Conservation (phyloP, 2,888 invertebrate genomes). For the Gandaritis pyraliata region DNA sequence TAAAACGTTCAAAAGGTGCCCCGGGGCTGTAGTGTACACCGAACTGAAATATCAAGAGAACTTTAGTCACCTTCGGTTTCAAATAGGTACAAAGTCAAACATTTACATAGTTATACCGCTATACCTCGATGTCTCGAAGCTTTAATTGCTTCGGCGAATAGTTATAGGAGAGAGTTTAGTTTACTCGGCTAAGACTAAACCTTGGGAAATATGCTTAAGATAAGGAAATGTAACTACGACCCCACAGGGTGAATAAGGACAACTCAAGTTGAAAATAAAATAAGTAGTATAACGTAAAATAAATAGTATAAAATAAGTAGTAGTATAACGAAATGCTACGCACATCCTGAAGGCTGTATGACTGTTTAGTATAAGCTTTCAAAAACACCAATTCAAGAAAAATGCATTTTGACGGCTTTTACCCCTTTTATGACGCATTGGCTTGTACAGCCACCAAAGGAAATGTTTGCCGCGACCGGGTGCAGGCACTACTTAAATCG, state of each 20-base stretch:
- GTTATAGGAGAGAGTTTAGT: constrained; percentile 32
- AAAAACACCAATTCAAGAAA: no score
- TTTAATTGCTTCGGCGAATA: constrained; percentile 41
- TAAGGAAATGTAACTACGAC: constrained; percentile 26
- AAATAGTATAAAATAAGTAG: no score
- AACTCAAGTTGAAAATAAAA: no score
- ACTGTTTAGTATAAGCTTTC: no score
- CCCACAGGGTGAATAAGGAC: constrained; percentile 1
- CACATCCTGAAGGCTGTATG: no score
- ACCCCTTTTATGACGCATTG: no score
- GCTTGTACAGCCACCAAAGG: no score
- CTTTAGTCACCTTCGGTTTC: constrained; percentile 36
- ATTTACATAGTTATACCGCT: constrained; percentile 37
- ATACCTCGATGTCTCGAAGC: constrained; percentile 32
- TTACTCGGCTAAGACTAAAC: constrained; percentile 31
- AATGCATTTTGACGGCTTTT: no score
- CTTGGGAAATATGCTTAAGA: constrained; percentile 37
- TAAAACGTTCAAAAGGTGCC: constrained; percentile 28
- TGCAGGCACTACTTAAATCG: no score
- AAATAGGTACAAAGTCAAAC: constrained; percentile 38
- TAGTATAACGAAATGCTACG: no score
- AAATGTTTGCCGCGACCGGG: no score
- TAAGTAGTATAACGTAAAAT: no score
- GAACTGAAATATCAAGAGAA: constrained; percentile 37
- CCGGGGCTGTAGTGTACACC: constrained; percentile 17